These are phyloP conservation scores for Taeniopygia guttata DNA, from an alignment of 2,797 vertebrate genomes.

Conservation along the genomic window DNA sequence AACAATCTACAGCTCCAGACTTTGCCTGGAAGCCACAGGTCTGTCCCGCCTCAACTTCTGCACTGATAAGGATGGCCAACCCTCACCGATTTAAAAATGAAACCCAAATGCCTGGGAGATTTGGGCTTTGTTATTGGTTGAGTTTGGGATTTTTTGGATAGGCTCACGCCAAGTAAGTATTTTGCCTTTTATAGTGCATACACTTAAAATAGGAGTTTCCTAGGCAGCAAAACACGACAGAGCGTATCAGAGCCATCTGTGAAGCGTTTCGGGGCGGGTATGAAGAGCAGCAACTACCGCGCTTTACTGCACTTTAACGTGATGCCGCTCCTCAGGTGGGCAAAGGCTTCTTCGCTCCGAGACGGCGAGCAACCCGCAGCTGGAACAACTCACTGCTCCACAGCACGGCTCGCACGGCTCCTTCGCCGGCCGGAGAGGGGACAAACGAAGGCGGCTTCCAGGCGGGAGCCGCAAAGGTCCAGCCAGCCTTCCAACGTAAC, in stretches of 20 bases:
- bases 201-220: slow-evolving; percentile 19
- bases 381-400: background rate
- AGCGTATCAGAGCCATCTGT: background rate
- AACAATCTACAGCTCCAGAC: background rate
- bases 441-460: background rate
- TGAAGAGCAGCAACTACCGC: too few species aligned
- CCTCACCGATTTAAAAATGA: background rate
- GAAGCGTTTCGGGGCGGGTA: background rate
- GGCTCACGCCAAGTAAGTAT: background rate
- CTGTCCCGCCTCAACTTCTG: background rate
- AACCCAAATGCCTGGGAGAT: background rate
- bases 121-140: background rate
- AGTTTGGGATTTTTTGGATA: background rate
- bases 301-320: background rate
- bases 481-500: background rate
- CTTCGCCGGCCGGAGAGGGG: background rate
- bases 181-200: background rate
- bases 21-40: background rate
- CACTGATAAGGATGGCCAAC: background rate
- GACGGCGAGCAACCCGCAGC: rapidly evolving
- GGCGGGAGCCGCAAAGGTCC: background rate
- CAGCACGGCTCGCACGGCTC: background rate
- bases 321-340: background rate
- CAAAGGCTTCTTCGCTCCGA: background rate
- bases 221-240: background rate